Base-by-base conservation (phyloP, 2,113 vertebrate species). In the Poecile atricapillus region DNA sequence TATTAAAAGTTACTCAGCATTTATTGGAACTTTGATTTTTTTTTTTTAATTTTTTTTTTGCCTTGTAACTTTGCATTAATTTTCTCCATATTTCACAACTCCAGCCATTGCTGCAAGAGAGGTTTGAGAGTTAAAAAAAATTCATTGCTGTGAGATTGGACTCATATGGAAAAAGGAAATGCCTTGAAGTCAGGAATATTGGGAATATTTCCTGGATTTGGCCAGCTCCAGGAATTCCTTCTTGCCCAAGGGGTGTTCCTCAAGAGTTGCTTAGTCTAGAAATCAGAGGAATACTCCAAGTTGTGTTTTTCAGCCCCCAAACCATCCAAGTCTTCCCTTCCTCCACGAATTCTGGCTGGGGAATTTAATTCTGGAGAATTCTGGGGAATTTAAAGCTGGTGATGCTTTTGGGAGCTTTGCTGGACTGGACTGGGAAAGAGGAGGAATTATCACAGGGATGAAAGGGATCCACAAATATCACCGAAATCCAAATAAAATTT, bases 1-100 rank as follows among this genome's bases (percentile, higher is more conserved):
- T 84, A 97, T 87, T 92, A 92, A 87, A 96, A 91, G 92, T 94
- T 95, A 41, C 85, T 71, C 46, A 86, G 85, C 15, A 15, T 64
- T 92, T 95, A 47, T 88, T 65, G 75, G 60, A 92, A 81, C 67
- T 74, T 78, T 50, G 70, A 15, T 79, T 43, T 67, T 68, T 39
- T 27, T 68, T 69, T 68, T 39, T 27, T 68, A 50, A 37, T 49
- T 52, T 47, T 47, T 39, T 56, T 83, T 71, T 46, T 18, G 7
- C 19, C 69, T 56, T 56, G 77, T 64, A 89, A 94, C 80, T 95
- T 89, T 17, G 30, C 10, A 33, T 82, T 89, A 30, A 93, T 97
- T 96, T 87, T 77, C 37, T 82, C 50, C 50, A 37, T 93, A 60
- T 89, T 96, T 94, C 93, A 91, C 41, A 67, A 69, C 62, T 82